These are phyloP conservation scores for Blomia tropicalis DNA, from an alignment of 2,888 invertebrate species.

Conservation along the genomic window DNA sequence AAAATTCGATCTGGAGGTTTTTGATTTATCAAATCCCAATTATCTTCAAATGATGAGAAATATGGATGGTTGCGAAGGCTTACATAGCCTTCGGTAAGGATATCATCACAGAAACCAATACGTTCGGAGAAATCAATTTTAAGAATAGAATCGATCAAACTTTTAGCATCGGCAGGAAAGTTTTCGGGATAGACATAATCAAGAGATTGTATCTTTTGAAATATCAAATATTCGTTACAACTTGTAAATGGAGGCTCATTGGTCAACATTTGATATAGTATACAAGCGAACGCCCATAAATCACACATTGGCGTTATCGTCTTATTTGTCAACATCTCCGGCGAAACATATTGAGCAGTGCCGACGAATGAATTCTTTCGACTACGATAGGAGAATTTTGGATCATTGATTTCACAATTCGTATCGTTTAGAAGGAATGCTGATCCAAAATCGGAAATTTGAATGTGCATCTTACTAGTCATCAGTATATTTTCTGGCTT, in stretches of 20 bases:
- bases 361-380: slow-evolving; percentile 59
- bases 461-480: slow-evolving; percentile 84
- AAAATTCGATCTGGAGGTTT: slow-evolving; percentile 38
- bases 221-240: slow-evolving; percentile 77
- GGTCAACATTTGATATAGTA: slow-evolving; percentile 88
- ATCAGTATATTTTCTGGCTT: slow-evolving; percentile 96
- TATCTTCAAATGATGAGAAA: slow-evolving; percentile 41
- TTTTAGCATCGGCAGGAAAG: slow-evolving; percentile 66
- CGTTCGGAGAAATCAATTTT: slow-evolving; percentile 60
- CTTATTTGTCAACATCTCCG: slow-evolving; percentile 72
- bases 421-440: slow-evolving; percentile 47
- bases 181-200: slow-evolving; percentile 83
- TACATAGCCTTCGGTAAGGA: slow-evolving; percentile 47
- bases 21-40: slow-evolving; percentile 2
- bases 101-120: slow-evolving; percentile 58
- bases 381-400: slow-evolving; percentile 4
- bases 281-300: slow-evolving; percentile 93
- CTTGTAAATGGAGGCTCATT: slow-evolving; percentile 82
- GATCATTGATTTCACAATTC: slow-evolving; percentile 14
- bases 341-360: slow-evolving; percentile 95
- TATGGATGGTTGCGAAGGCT: slow-evolving; percentile 72
- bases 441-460: slow-evolving; percentile 93
- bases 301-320: slow-evolving; percentile 46
- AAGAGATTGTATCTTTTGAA: slow-evolving; percentile 79
- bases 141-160: slow-evolving; percentile 68